Evolutionary conservation across 2,888 invertebrate genomes (phyloP).

Genomic region (Protonemura montana): DNA sequence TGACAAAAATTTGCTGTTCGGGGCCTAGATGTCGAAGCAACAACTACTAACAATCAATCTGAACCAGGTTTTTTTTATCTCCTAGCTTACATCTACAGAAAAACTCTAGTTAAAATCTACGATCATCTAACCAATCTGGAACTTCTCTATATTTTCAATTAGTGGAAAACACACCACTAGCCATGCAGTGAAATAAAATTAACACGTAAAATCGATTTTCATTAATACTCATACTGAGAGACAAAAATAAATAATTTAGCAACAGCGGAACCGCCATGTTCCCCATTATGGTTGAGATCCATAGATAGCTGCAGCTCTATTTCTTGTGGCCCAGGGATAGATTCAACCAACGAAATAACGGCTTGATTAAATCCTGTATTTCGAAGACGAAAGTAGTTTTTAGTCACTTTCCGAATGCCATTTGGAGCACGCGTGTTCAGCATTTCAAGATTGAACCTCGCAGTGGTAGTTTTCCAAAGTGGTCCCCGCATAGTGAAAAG

Average conservation of each 20-base stretch:
- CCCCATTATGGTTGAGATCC: conserved; percentile 77
- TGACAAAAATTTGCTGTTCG: too few relatives aligned
- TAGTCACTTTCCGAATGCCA: conserved; percentile 59
- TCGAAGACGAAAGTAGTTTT: conserved; percentile 61
- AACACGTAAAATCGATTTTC: neutral
- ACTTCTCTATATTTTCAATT: too few relatives aligned
- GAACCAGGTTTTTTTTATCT: too few relatives aligned
- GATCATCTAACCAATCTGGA: too few relatives aligned
- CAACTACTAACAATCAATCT: too few relatives aligned
- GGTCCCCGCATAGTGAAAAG: conserved; percentile 91
- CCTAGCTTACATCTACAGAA: too few relatives aligned
- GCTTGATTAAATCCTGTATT: conserved; percentile 73
- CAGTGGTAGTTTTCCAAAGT: conserved; percentile 71
- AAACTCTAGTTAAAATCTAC: too few relatives aligned
- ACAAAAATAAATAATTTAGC: conserved; percentile 87
- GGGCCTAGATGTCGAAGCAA: too few relatives aligned
- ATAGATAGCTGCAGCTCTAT: conserved; percentile 86
- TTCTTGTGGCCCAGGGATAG: conserved; percentile 88
- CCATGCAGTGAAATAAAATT: neutral
- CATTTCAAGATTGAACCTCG: conserved; percentile 79
- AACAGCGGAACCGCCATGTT: conserved; percentile 81
- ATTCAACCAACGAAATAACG: conserved; percentile 74
- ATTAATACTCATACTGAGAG: conserved; percentile 74
- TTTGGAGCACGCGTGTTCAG: conserved; percentile 71
- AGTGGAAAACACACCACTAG: neutral